A percentile compares a stretch with the other conserved stretches of the same genome.
These are phyloP conservation scores for Setophaga petechia DNA, from an alignment of 2,113 vertebrate species.

Conservation along the genomic window DNA sequence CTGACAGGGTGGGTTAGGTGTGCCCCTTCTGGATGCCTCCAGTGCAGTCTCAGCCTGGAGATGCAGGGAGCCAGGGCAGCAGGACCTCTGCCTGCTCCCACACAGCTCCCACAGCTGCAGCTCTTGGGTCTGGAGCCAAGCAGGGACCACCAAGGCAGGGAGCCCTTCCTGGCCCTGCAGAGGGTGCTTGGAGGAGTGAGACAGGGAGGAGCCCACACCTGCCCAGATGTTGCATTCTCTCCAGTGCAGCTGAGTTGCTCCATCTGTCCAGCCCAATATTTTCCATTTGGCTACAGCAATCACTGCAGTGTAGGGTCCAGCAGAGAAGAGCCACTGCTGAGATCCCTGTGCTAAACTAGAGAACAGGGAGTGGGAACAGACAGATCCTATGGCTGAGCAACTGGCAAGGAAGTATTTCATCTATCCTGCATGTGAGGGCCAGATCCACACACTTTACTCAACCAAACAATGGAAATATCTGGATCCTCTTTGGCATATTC, in stretches of 20 bases:
- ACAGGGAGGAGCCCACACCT: not conserved
- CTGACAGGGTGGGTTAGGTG: fast-evolving
- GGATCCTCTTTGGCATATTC: not conserved
- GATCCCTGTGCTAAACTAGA: not conserved
- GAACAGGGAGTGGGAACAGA: not conserved
- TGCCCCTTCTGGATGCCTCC: not conserved
- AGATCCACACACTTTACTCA: not conserved
- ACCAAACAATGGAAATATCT: not conserved
- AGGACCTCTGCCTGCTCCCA: not conserved
- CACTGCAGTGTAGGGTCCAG: not conserved
- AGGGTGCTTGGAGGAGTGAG: not conserved
- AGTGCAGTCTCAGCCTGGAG: fast-evolving
- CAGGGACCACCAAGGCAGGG: not conserved
- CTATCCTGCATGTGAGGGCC: not conserved
- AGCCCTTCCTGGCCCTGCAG: not conserved
- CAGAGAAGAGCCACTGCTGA: not conserved
- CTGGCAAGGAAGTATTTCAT: not conserved
- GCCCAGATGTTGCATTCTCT: not conserved
- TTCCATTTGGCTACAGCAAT: not conserved
- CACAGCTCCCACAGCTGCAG: not conserved
- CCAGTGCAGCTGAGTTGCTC: not conserved
- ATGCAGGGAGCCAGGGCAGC: not conserved
- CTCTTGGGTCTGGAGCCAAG: not conserved
- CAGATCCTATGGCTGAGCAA: not conserved
- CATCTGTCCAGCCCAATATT: not conserved